Evolutionary conservation across 2,888 invertebrate species (phyloP).

Genomic region (Zaprionus obscuricornis): DNA sequence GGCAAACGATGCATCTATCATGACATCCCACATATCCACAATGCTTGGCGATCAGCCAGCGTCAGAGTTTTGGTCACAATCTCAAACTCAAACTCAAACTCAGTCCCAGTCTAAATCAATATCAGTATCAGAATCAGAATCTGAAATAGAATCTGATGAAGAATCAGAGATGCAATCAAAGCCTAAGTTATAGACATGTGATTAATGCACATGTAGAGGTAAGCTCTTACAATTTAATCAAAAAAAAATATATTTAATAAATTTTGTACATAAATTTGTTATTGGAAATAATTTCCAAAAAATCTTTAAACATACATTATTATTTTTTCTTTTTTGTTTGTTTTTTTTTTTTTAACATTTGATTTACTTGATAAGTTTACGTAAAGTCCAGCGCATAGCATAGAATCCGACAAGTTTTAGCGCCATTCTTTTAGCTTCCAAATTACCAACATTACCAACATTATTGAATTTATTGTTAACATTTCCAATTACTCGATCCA

Average conservation of each 20-base stretch:
- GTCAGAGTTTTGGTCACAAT: constrained; percentile 16
- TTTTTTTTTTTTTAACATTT: no score
- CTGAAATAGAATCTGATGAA: constrained; percentile 22
- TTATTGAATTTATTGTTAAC: constrained; percentile 25
- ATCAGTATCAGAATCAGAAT: neutral
- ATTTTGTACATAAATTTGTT: no score
- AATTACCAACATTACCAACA: constrained; percentile 40
- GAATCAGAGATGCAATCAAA: no score
- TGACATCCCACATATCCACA: constrained; percentile 63
- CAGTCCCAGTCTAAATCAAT: no score
- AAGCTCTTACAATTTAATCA: constrained; percentile 17
- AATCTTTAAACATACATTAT: no score
- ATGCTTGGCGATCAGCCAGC: constrained; percentile 48
- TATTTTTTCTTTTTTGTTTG: no score
- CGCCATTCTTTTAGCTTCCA: constrained; percentile 61
- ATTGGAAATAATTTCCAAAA: no score
- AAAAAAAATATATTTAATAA: no score
- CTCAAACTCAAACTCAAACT: constrained; percentile 17
- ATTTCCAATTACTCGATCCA: constrained; percentile 59
- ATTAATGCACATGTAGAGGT: constrained; percentile 57
- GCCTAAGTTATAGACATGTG: no score
- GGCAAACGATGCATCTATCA: constrained; percentile 60
- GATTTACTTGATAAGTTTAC: constrained; percentile 58
- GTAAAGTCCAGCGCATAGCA: constrained; percentile 63
- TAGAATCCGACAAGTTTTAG: constrained; percentile 65